Percentiles rank a stretch among this genome's conserved stretches.
These are phyloP conservation scores for Chondrilla cf. caribensis DNA, from an alignment of 37 sponge, comb jelly and placozoan genomes.

Conservation along the genomic window DNA sequence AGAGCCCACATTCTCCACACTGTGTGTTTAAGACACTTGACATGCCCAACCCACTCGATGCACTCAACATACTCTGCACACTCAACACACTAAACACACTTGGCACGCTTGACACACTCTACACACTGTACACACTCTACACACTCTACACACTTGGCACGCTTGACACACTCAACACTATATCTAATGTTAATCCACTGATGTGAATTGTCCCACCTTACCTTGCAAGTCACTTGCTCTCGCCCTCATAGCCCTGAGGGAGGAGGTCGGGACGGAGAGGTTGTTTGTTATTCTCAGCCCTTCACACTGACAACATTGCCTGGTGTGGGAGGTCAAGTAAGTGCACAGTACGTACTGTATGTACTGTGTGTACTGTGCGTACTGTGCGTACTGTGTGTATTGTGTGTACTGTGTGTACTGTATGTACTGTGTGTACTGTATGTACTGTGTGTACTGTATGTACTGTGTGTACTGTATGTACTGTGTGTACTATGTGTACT, in stretches of 20 bases:
- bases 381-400: not conserved
- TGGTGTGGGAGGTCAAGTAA: slow-evolving; percentile 83
- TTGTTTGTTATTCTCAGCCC: slow-evolving; percentile 81
- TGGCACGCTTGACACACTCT: not conserved
- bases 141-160: too few species aligned
- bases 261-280: slow-evolving; percentile 52
- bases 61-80: too few species aligned
- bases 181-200: not conserved
- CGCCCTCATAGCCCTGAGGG: slow-evolving; percentile 15
- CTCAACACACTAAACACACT: not conserved
- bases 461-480: not conserved
- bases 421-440: not conserved
- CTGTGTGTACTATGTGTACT: not conserved
- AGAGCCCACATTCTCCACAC: too few species aligned
- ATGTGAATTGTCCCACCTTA: not conserved
- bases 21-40: not conserved
- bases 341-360: not conserved
- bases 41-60: not conserved
- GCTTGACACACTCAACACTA: slow-evolving; percentile 8
- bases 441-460: not conserved
- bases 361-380: not conserved
- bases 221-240: not conserved
- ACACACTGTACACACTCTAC: too few species aligned
- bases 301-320: slow-evolving; percentile 79
- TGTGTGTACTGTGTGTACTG: not conserved